These are phyloP conservation scores for Atta texana DNA, from an alignment of 1,140 invertebrate species.

Conservation along the genomic window DNA sequence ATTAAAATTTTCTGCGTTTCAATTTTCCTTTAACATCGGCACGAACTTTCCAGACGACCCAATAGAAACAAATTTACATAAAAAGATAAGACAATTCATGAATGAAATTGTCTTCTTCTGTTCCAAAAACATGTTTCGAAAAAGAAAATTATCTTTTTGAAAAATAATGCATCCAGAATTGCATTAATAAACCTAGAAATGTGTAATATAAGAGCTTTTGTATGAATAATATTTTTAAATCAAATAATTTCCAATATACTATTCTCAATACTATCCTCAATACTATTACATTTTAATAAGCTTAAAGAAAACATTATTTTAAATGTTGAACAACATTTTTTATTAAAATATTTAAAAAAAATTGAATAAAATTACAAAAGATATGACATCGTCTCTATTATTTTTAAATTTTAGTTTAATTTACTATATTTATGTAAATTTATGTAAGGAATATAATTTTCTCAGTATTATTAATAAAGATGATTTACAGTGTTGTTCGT, in stretches of 20 bases:
- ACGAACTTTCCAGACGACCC: too few relatives aligned
- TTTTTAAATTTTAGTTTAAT: neutral
- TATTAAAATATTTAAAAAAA: neutral
- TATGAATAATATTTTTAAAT: neutral
- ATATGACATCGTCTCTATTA: neutral
- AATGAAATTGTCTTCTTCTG: neutral
- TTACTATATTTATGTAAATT: neutral
- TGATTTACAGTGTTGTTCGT: neutral
- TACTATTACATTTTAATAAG: neutral
- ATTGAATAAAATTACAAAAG: neutral
- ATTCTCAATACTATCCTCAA: neutral
- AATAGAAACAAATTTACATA: neutral
- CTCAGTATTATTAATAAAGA: neutral
- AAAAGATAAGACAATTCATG: neutral
- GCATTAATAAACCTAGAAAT: neutral
- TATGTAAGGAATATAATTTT: neutral
- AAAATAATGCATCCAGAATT: neutral
- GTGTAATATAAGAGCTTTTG: neutral
- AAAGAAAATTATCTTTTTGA: neutral
- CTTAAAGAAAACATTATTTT: neutral
- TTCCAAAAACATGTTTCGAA: neutral
- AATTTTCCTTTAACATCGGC: too few relatives aligned
- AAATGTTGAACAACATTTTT: neutral
- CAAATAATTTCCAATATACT: neutral
- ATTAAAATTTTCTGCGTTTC: too few relatives aligned